Base-by-base conservation (phyloP, 2,888 invertebrate species). In the Yponomeuta cagnagella region DNA sequence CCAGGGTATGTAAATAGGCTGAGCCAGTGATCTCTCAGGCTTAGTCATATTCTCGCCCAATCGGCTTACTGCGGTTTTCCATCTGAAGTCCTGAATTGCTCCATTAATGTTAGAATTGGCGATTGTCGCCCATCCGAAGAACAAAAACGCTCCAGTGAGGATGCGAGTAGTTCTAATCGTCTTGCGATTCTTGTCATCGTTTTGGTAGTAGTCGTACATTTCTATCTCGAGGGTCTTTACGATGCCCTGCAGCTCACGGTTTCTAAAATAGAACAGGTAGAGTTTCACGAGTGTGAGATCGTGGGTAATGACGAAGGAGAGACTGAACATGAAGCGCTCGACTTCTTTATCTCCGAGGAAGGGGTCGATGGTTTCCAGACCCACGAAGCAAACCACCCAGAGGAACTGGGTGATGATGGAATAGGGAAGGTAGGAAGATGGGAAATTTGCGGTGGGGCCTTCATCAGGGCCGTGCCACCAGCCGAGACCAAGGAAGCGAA, bases 381-480 rank as follows among this genome's bases (percentile, higher is more conserved):
- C 85, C 0, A 92, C 90, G 72, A 92, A 92, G 8, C 90, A 87
- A 2, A 79, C 86, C 1, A 91, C 90, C 89, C 89, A 91, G 10
- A 91, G 78, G 0, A 88, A 71, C 76, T 90, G 85, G 0, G 90
- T 90, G 3, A 84, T 69, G 70, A 91, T 83, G 0, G 88, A 78
- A 75, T 92, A 92, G 73, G 85, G 90, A 1, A 91, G 71, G 72
- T 92, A 92, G 77, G 80, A 82, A 64, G 87, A 85, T 1, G 83
- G 83, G 73, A 91, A 91, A 74, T 92, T 92, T 4, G 77, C 77
- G 0, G 80, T 85, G 23, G 89, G 80, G 2, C 72, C 77, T 78
- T 90, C 85, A 71, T 91, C 89, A 0, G 92, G 90, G 70, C 88
- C 84, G 74, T 92, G 92, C 91, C 91, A 92, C 92, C 91, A 91